phyloP scores from a whole-genome alignment of 2,113 vertebrate species.

The Campylomormyrus tamandua region DNA sequence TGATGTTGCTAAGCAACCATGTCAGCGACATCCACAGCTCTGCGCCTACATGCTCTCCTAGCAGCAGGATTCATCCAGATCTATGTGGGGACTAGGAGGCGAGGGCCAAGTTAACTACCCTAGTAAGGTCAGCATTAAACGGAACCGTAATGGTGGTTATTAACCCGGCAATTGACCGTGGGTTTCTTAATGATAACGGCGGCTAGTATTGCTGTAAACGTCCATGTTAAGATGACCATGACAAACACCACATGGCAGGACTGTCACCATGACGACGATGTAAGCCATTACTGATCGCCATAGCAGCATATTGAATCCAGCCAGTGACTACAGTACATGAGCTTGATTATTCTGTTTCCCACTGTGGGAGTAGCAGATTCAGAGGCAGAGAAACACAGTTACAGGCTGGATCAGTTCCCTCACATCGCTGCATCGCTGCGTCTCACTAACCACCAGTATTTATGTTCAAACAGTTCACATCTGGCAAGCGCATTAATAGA shows the following conservation, averaged over 20 bases:
- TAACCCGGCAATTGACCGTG: background rate
- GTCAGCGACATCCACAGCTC: background rate
- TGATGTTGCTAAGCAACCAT: background rate
- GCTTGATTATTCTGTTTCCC: background rate
- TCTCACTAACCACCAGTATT: background rate
- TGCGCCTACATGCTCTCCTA: background rate
- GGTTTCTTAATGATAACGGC: background rate
- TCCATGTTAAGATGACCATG: background rate
- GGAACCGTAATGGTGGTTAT: background rate
- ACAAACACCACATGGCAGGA: background rate
- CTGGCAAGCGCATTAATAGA: background rate
- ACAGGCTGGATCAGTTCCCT: background rate
- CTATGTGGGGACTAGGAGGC: background rate
- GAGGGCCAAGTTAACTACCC: background rate
- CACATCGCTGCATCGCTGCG: background rate
- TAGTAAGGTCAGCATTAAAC: background rate
- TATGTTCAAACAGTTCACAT: background rate
- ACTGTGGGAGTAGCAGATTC: background rate
- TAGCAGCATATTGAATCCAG: constrained; percentile 24
- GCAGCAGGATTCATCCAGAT: background rate
- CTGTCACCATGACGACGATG: background rate
- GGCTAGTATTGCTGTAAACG: background rate
- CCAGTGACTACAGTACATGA: background rate
- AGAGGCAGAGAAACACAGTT: background rate
- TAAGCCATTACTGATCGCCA: constrained; percentile 27